Evolutionary conservation across 2,113 vertebrate genomes (phyloP).

Genomic region (Chaenogobius annularis): DNA sequence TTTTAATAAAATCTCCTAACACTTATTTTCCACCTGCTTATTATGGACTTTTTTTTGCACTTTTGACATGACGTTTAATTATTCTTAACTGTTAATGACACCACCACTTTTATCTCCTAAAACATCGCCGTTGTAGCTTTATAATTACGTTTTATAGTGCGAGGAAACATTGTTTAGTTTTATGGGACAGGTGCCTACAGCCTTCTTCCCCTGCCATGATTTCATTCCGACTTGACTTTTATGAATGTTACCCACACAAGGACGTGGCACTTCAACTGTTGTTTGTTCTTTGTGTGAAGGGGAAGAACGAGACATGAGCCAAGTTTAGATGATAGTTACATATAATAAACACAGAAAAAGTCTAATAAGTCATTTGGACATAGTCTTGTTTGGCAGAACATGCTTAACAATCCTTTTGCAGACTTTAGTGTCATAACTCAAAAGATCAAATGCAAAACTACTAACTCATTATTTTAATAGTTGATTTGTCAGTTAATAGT

Average conservation of each 20-base stretch:
- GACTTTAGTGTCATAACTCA: too few species aligned
- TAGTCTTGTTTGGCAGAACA: too few species aligned
- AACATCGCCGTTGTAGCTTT: constrained; percentile 3
- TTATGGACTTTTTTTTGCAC: constrained; percentile 9
- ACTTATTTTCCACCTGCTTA: constrained; percentile 22
- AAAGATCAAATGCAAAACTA: too few species aligned
- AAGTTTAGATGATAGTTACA: constrained; percentile 4
- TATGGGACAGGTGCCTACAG: neutral
- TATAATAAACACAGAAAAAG: neutral
- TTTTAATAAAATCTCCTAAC: neutral
- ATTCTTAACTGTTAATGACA: neutral
- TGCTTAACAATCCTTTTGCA: neutral
- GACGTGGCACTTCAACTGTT: neutral
- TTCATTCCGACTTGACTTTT: constrained; percentile 6
- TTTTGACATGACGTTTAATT: constrained; percentile 20
- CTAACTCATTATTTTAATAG: too few species aligned
- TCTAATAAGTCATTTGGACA: neutral
- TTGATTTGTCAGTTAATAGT: too few species aligned
- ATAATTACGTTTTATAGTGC: constrained; percentile 18
- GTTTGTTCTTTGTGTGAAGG: constrained; percentile 24
- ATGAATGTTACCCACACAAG: neutral
- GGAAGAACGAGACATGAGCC: neutral
- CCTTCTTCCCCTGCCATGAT: constrained; percentile 1
- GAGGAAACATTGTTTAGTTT: constrained; percentile 15
- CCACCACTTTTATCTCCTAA: neutral